phyloP scores from a whole-genome alignment of 2,113 vertebrate genomes.

The Chaetops frenatus region DNA sequence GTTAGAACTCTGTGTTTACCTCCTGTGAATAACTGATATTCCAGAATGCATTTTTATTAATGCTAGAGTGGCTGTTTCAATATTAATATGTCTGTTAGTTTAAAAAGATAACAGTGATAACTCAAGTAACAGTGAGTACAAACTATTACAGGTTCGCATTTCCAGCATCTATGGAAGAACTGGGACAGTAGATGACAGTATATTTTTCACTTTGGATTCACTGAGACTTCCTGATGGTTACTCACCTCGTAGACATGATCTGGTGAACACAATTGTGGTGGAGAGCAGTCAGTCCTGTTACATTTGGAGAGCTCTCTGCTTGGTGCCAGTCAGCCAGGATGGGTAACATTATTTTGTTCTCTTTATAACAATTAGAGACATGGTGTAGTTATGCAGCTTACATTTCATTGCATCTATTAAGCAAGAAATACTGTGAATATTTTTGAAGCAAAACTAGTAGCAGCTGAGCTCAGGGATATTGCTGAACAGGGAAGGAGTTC shows the following conservation, averaged over 20 bases:
- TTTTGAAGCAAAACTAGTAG: neutral
- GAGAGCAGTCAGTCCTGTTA: conserved; percentile 91
- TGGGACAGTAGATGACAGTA: conserved; percentile 81
- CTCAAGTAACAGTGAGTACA: neutral
- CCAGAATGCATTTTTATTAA: neutral
- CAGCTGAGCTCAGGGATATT: neutral
- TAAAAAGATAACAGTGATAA: neutral
- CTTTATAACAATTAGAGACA: neutral
- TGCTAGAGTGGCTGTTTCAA: neutral
- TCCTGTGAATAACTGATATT: neutral
- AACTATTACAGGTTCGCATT: conserved; percentile 74
- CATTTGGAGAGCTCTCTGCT: conserved; percentile 88
- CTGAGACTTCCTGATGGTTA: conserved; percentile 80
- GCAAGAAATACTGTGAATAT: neutral
- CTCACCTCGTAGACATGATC: conserved; percentile 69
- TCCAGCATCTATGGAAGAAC: conserved; percentile 76
- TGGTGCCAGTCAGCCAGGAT: conserved; percentile 72
- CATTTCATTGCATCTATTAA: neutral
- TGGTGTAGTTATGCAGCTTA: neutral
- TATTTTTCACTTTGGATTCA: conserved; percentile 89
- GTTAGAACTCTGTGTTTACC: neutral
- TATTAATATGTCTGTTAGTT: neutral
- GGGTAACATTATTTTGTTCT: conserved; percentile 58
- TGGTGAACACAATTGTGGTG: conserved; percentile 85
- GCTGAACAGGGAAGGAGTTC: neutral